Conservation (phyloP, 2,797 vertebrate species). For the Malurus leucopterus region DNA sequence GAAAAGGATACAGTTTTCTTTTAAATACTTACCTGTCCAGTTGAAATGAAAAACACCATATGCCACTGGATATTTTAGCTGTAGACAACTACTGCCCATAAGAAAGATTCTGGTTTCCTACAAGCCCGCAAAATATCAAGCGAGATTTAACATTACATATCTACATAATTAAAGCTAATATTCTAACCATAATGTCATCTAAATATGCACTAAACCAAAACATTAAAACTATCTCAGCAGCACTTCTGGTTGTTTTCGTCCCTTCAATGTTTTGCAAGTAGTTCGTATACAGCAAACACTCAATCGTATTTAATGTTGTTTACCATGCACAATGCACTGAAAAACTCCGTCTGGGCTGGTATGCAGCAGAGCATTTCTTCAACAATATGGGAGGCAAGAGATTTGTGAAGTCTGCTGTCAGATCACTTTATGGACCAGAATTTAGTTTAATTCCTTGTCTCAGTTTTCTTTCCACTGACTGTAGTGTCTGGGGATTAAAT, state of each 20-base stretch:
- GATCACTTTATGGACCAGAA: not conserved
- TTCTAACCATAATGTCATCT: not conserved
- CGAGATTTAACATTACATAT: not conserved
- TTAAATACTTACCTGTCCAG: not conserved
- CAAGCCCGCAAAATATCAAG: not conserved
- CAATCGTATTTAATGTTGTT: not conserved
- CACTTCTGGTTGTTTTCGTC: not conserved
- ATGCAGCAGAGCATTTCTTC: not conserved
- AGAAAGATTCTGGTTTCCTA: not conserved
- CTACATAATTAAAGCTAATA: not conserved
- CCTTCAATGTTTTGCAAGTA: not conserved
- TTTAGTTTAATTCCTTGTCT: not conserved
- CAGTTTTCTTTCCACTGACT: not conserved
- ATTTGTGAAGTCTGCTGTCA: not conserved
- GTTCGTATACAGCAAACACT: not conserved
- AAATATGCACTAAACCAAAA: not conserved
- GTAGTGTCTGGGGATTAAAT: not conserved
- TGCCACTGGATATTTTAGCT: not conserved
- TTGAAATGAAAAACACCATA: not conserved
- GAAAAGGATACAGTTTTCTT: not conserved
- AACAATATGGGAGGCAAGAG: not conserved
- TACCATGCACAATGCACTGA: not conserved
- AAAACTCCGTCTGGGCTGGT: not conserved
- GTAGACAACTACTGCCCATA: not conserved
- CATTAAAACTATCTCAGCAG: not conserved